Evolutionary conservation across 2,888 invertebrate species (phyloP).

Genomic region (Reticulitermes lucifugus): DNA sequence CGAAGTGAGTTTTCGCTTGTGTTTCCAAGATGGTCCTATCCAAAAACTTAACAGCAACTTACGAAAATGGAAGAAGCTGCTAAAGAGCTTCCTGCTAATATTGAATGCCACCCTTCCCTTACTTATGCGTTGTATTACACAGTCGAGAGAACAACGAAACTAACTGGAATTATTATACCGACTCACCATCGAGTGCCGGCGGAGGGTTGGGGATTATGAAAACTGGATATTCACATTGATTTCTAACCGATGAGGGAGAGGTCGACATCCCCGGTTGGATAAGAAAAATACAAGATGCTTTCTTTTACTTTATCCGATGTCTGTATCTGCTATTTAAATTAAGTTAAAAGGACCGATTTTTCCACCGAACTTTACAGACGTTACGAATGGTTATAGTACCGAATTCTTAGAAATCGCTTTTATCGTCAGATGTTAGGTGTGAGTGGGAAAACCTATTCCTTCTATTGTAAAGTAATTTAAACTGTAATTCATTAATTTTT

Average conservation of each 20-base stretch:
- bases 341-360: neutral
- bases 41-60: neutral
- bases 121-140: neutral
- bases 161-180: slow-evolving; percentile 3
- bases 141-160: neutral
- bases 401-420: neutral
- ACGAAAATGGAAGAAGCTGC: neutral
- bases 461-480: too few relatives aligned
- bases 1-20: too few relatives aligned
- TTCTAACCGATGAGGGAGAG: neutral
- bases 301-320: neutral
- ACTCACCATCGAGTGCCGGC: neutral
- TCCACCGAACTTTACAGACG: neutral
- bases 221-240: neutral
- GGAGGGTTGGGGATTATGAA: neutral
- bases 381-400: neutral
- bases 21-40: too few relatives aligned
- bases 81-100: too few relatives aligned
- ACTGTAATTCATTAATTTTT: too few relatives aligned
- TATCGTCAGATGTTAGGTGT: neutral
- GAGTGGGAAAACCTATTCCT: too few relatives aligned
- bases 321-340: neutral
- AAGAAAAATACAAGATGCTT: neutral
- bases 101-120: neutral
- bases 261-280: neutral